Conservation (phyloP, 2,797 vertebrate genomes). For the Tarsius wallacei region DNA sequence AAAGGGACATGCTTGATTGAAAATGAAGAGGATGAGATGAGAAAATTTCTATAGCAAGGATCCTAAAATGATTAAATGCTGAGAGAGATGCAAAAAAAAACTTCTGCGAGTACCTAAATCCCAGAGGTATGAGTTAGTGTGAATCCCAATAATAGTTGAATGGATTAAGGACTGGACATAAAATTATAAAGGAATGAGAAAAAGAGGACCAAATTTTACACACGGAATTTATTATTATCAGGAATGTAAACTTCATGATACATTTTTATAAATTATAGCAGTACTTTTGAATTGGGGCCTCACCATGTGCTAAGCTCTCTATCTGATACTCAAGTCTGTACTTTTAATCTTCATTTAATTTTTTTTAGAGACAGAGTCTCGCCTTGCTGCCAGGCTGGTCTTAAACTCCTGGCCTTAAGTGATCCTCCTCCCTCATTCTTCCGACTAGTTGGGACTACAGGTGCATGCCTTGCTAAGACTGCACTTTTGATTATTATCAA, state of each 20-base stretch:
- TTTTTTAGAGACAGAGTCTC: too few relatives aligned
- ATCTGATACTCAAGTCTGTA: neutral
- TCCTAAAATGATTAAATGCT: neutral
- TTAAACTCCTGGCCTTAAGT: too few relatives aligned
- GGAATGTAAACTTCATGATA: neutral
- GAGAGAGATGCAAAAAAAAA: neutral
- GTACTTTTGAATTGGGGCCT: neutral
- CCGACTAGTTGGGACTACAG: too few relatives aligned
- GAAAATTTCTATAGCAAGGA: neutral
- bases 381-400: too few relatives aligned
- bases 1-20: neutral
- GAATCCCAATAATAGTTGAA: neutral
- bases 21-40: neutral
- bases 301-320: accelerated
- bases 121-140: neutral
- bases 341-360: neutral
- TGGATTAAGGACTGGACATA: neutral
- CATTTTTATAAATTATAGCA: neutral
- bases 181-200: neutral
- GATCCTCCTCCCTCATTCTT: too few relatives aligned
- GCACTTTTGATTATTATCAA: neutral
- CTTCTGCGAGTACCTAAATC: neutral
- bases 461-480: neutral
- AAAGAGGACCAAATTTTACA: neutral
- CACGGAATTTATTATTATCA: neutral